Evolutionary conservation across 2,797 vertebrate species (phyloP).

Genomic region (Diglossa cyanea): DNA sequence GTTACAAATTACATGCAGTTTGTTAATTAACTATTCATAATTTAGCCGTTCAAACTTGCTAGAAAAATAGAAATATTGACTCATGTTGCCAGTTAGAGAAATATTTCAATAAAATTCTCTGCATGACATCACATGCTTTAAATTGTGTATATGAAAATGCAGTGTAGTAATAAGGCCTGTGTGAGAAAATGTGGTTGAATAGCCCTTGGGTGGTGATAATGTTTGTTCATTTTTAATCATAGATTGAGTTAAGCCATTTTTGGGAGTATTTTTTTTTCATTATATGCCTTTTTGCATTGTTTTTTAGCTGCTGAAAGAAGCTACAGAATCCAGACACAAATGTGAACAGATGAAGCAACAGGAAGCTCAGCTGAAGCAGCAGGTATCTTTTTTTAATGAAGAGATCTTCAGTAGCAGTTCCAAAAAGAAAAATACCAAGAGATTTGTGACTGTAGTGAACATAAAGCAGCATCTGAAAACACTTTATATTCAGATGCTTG

Average conservation of each 20-base stretch:
- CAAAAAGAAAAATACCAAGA: not conserved
- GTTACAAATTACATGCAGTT: not conserved
- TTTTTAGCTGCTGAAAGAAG: slow-evolving; percentile 92
- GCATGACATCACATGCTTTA: not conserved
- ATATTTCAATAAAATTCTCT: not conserved
- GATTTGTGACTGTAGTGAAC: not conserved
- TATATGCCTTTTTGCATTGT: not conserved
- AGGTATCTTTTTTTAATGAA: slow-evolving; percentile 73
- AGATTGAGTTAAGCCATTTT: not conserved
- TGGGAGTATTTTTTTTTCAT: not conserved
- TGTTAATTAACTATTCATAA: not conserved
- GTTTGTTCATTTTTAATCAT: not conserved
- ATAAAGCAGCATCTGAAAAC: not conserved
- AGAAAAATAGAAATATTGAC: not conserved
- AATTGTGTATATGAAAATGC: not conserved
- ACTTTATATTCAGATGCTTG: not conserved
- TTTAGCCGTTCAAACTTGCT: not conserved
- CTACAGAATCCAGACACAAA: slow-evolving; percentile 91
- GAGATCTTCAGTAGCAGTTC: not conserved
- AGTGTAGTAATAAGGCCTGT: not conserved
- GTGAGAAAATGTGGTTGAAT: not conserved
- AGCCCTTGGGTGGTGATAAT: not conserved
- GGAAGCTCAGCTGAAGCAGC: slow-evolving; percentile 94
- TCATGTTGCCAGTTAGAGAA: not conserved
- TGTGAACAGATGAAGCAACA: slow-evolving; percentile 98